These are phyloP conservation scores for Pungitius pungitius DNA, from an alignment of 2,113 vertebrate genomes.

Conservation along the genomic window DNA sequence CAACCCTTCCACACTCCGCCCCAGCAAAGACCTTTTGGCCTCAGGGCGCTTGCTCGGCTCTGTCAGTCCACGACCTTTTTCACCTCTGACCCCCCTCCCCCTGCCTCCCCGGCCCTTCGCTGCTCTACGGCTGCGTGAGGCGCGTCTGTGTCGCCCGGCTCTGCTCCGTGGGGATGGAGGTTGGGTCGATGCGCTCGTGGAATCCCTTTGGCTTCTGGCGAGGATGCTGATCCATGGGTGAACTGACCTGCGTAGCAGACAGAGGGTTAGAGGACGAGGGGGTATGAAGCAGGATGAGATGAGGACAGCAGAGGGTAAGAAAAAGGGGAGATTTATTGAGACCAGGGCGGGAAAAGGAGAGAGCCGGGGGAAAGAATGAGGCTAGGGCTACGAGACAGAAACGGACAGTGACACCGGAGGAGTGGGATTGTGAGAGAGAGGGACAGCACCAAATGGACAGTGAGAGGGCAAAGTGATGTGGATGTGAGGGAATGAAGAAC, in stretches of 20 bases:
- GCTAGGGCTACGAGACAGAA: constrained; percentile 50
- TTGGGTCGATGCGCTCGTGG: constrained; percentile 39
- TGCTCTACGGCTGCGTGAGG: constrained; percentile 44
- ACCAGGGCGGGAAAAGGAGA: constrained; percentile 31
- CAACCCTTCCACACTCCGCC: no score
- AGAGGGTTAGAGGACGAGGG: neutral
- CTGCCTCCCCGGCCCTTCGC: constrained; percentile 38
- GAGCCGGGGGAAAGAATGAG: constrained; percentile 45
- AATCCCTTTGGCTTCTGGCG: constrained; percentile 34
- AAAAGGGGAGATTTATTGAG: constrained; percentile 27
- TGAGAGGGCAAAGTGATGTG: constrained; percentile 48
- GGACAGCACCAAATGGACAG: constrained; percentile 53
- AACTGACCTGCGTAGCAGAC: constrained; percentile 60
- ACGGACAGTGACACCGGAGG: constrained; percentile 59
- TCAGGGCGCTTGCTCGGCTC: constrained; percentile 12
- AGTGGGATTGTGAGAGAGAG: constrained; percentile 47
- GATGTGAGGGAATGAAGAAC: constrained; percentile 27
- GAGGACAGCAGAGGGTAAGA: constrained; percentile 10
- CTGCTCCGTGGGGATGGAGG: constrained; percentile 27
- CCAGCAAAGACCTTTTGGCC: constrained; percentile 20
- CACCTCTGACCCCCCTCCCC: constrained; percentile 45
- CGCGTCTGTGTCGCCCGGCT: constrained; percentile 39
- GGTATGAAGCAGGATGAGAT: constrained; percentile 14
- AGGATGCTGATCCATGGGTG: constrained; percentile 64
- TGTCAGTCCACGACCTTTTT: constrained; percentile 43